Base-by-base conservation (phyloP, 2,113 vertebrate genomes). In the Odontesthes bonariensis region DNA sequence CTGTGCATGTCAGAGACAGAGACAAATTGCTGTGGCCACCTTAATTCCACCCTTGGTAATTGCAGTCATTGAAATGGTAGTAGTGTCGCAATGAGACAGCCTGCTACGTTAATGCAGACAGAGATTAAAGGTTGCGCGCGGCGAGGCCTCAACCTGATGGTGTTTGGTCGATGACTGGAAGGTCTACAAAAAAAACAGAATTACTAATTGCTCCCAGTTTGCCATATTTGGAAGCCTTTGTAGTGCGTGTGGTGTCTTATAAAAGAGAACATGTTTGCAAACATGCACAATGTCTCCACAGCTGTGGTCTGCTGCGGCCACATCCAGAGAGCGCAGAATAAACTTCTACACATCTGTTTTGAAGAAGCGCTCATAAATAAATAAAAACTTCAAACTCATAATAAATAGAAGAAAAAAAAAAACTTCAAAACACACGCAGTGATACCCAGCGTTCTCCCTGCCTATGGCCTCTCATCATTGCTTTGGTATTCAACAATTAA, bases 1-100 rank as follows among this genome's bases (percentile, higher is more conserved):
- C 0, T 14, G 61, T 58, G 59, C 14, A 12, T 72, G 66, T 85
- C 68, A 35, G 60, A 47, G 77, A 53, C 35, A 68, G 60, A 89
- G 74, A 76, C 8, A 51, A 75, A 89, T 85, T 75, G 61, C 81
- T 87, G 89, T 49, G 87, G 91, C 84, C 23, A 55, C 11, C 33
- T 71, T 88, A 83, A 94, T 91, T 87, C 72, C 77, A 83, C 51
- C 72, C 64, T 78, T 57, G 51, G 85, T 88, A 92, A 92, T 91
- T 89, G 84, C 80, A 88, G 84, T 83, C 79, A 82, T 81, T 83
- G 76, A 83, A 77, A 76, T 61, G 22, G 86, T 73, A 77, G 84
- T 73, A 87, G 79, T 3, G 38, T 20, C 66, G 63, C 85, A 78
- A 79, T 61, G 71, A 84, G 81, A 75, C 78, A 73, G 83, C 63